Evolutionary conservation across 2,797 vertebrate species (phyloP).

Genomic region (Acomys russatus): DNA sequence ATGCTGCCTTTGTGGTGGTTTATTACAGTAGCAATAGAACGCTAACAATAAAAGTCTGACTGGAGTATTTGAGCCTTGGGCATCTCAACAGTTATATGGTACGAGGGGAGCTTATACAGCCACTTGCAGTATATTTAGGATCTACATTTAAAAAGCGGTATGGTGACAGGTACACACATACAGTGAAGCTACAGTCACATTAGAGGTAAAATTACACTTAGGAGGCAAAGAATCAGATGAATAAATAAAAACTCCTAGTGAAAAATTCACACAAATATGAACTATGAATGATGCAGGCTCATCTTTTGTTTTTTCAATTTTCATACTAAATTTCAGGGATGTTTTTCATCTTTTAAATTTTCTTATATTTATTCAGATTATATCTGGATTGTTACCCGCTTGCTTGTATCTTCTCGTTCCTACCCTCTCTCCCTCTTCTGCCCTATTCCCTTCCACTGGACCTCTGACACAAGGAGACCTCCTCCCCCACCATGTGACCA

Average conservation of each 20-base stretch:
- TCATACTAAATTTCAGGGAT: not conserved
- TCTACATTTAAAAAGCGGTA: slow-evolving; percentile 36
- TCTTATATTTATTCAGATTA: no score
- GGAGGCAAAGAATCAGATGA: slow-evolving; percentile 6
- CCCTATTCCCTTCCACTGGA: no score
- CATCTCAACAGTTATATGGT: not conserved
- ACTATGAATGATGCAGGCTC: not conserved
- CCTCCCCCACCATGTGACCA: no score
- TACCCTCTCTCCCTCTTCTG: no score
- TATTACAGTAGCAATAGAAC: not conserved
- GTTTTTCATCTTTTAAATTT: no score
- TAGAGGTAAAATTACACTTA: not conserved
- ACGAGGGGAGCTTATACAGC: not conserved
- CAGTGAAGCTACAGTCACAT: not conserved
- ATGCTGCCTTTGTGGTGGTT: not conserved
- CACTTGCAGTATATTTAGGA: slow-evolving; percentile 14
- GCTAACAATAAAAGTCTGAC: not conserved
- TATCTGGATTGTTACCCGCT: no score
- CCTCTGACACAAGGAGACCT: no score
- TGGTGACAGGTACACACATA: not conserved
- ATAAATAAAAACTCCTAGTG: slow-evolving; percentile 21
- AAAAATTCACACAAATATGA: slow-evolving; percentile 53
- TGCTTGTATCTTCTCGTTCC: no score
- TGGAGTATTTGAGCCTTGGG: not conserved
- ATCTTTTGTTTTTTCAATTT: slow-evolving; percentile 23